Base-by-base conservation (phyloP, 2,888 invertebrate species). In the Resseliella maxima region DNA sequence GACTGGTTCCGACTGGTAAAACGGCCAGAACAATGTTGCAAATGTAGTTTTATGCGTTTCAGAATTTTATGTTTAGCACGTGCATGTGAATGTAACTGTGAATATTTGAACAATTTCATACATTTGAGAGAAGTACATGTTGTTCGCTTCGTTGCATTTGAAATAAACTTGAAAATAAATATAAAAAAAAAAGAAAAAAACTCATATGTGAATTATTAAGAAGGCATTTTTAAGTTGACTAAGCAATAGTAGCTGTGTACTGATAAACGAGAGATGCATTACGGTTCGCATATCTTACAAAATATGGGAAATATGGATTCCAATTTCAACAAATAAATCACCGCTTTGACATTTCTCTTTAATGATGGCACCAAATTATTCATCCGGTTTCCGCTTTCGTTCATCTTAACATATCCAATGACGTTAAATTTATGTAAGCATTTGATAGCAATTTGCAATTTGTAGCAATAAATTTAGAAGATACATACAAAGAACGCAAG, bases 401-500 rank as follows among this genome's bases (percentile, higher is more conserved):
- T 27, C 31, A 31, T 35, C n/a, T 3, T 31, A 72, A 2, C 72
- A 31, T 72, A 72, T 72, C 72, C 72, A 35, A 35, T 72, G 72
- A 72, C 35, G 31, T 3, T 3, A 31, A 72, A 31, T 1, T 0
- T n/a, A 12, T 59, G 5, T 2, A 59, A 59, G 50, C 31, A 72
- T 27, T 72, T 72, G 72, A 72, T 31, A 10, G 72, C 72, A 72
- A 72, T 72, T 72, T 72, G 72, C 72, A 72, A 72, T 72, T 72
- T 72, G 72, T 72, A 18, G 72, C 31, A 72, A 72, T 72, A 72
- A 72, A 72, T 72, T 72, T 24, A 50, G 50, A 41, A 8, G 12
- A 50, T 50, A 50, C 21, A 59, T 59, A 24, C 27, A 59, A 24
- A 24, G 0, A 27, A n/a, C n/a, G n/a, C n/a, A n/a, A n/a, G n/a